A percentile compares a stretch with the other conserved stretches of the same genome.
phyloP scores from a whole-genome alignment of 2,888 invertebrate species.

The Xestia rhomboidea region DNA sequence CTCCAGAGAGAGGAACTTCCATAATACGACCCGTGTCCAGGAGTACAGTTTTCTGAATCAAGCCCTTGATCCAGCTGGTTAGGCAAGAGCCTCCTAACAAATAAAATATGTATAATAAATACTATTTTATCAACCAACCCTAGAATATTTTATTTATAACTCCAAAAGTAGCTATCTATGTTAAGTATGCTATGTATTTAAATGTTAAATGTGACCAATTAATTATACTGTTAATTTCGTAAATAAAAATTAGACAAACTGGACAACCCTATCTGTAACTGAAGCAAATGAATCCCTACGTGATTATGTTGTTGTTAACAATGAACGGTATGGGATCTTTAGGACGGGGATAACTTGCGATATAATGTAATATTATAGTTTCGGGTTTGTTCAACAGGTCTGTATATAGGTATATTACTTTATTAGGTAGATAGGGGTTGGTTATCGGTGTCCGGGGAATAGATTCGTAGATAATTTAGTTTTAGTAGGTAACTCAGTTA shows the following conservation, averaged over 20 bases:
- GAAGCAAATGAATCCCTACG: slow-evolving; percentile 74
- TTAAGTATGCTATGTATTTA: neutral
- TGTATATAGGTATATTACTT: neutral
- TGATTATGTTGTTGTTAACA: slow-evolving; percentile 68
- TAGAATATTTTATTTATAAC: fast-evolving
- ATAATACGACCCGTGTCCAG: too few relatives aligned
- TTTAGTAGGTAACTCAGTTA: neutral
- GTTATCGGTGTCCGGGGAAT: slow-evolving; percentile 8
- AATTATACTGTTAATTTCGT: neutral
- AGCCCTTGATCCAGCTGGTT: too few relatives aligned
- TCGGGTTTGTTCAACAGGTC: slow-evolving; percentile 43
- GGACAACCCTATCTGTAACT: slow-evolving; percentile 62
- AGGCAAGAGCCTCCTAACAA: too few relatives aligned
- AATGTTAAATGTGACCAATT: neutral
- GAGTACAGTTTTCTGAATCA: too few relatives aligned
- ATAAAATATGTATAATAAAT: too few relatives aligned
- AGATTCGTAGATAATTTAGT: neutral
- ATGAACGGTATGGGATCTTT: slow-evolving; percentile 57
- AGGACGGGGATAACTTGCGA: slow-evolving; percentile 33
- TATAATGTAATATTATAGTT: slow-evolving; percentile 52
- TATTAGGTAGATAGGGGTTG: slow-evolving; percentile 2
- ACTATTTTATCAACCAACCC: too few relatives aligned
- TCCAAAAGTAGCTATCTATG: too few relatives aligned
- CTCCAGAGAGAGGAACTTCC: too few relatives aligned
- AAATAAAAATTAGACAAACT: neutral